Evolutionary conservation across 2,888 invertebrate genomes (phyloP).

Genomic region (Rhagium mordax): DNA sequence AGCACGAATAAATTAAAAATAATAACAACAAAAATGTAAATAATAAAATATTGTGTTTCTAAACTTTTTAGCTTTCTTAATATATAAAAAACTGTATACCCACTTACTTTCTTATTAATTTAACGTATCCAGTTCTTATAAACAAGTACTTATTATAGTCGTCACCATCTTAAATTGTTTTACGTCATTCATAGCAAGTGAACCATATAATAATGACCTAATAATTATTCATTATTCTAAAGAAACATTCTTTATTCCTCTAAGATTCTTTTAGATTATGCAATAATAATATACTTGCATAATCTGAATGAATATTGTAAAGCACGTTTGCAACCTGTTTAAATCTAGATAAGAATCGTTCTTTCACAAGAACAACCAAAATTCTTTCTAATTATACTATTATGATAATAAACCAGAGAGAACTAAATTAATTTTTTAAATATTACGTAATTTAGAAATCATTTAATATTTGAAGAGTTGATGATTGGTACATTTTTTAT

Average conservation of each 20-base stretch:
- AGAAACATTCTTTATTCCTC: not conserved
- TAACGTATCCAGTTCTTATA: too few species aligned
- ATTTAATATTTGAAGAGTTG: not conserved
- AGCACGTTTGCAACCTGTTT: not conserved
- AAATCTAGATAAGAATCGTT: conserved; percentile 14
- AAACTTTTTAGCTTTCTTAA: too few species aligned
- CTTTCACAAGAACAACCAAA: not conserved
- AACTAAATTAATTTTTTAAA: conserved; percentile 1
- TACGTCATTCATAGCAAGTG: not conserved
- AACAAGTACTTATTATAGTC: not conserved
- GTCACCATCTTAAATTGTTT: not conserved
- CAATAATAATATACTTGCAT: not conserved
- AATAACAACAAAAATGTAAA: too few species aligned
- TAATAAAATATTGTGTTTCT: too few species aligned
- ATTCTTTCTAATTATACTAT: conserved; percentile 5
- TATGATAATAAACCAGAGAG: not conserved
- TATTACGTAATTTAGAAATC: not conserved
- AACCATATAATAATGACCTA: not conserved
- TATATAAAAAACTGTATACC: too few species aligned
- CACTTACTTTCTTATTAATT: too few species aligned
- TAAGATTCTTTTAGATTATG: conserved; percentile 1
- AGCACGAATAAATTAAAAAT: too few species aligned
- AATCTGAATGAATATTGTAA: conserved; percentile 4
- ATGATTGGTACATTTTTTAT: too few species aligned
- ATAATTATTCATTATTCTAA: not conserved